Evolutionary conservation across 64 coral and sea anemone genomes (phyloP).

Genomic region (Actinia tenebrosa): DNA sequence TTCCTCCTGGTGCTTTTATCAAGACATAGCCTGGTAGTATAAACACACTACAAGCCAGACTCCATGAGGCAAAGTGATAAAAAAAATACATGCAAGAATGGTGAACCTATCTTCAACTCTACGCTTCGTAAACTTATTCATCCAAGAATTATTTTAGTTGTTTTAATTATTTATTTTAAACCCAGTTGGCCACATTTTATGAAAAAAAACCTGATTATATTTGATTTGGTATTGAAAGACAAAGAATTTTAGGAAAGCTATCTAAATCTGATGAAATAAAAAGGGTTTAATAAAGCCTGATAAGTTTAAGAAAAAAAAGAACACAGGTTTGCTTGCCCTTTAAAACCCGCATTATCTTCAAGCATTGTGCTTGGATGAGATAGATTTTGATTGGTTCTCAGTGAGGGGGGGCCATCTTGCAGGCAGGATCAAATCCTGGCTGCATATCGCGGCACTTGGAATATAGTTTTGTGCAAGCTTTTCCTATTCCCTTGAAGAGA

Average conservation of each 20-base stretch:
- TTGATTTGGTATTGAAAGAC: too few relatives aligned
- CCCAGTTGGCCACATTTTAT: neutral
- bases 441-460: too few relatives aligned
- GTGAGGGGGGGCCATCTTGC: too few relatives aligned
- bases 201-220: neutral
- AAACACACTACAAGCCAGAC: neutral
- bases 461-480: too few relatives aligned
- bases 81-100: neutral
- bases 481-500: too few relatives aligned
- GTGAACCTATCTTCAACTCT: neutral
- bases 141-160: neutral
- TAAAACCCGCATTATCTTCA: neutral
- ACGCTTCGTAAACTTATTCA: neutral
- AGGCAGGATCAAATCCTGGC: too few relatives aligned
- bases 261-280: too few relatives aligned
- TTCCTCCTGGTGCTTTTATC: conserved; percentile 12
- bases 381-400: neutral
- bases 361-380: neutral
- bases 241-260: too few relatives aligned
- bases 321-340: too few relatives aligned
- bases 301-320: too few relatives aligned
- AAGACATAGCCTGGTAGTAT: neutral
- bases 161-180: neutral
- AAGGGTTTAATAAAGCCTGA: too few relatives aligned
- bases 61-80: neutral